Base-by-base conservation (phyloP, 2,888 invertebrate species). In the Saturnia japonica region DNA sequence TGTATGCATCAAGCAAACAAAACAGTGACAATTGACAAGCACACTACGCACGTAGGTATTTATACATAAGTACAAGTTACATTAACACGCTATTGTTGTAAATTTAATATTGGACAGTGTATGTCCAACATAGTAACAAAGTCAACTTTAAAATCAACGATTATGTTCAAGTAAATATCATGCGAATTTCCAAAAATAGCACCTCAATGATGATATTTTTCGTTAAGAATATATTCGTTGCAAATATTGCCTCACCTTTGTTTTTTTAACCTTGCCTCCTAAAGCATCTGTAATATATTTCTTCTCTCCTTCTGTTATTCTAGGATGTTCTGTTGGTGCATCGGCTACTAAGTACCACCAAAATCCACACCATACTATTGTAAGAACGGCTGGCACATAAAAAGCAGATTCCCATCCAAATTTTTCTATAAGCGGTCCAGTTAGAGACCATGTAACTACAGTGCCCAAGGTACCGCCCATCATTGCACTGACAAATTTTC, bases 391-490 rank as follows among this genome's bases (percentile, higher is more conserved):
- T 0, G 96, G 94, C 2, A 95, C 89, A 80, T 96, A 96, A 88
- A 96, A 96, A 1, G 95, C 96, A 82, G 95, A 95, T 40, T 94
- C 94, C 96, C 96, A 97, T 72, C 96, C 96, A 34, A 94, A 89
- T 16, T 87, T 85, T 70, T 95, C 95, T 71, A 96, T 95, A 0
- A 96, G 91, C 0, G 94, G 86, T 4, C 96, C 96, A 45, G 96
- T 95, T 2, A 96, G 84, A 0, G 96, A 96, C 95, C 96, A 96
- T 0, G 96, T 96, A 1, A 96, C 88, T 1, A 96, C 95, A 0
- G 96, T 96, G 3, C 96, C 96, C 70, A 97, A 93, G 0, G 96
- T 96, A 8, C 96, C 96, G 16, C 96, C 96, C 94, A 96, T 95
- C 79, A 96, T 90, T 0, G 96, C 95, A 78, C 96, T 95, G 0